These are phyloP conservation scores for Apotomis betuletana DNA, from an alignment of 2,888 invertebrate genomes.

Conservation along the genomic window DNA sequence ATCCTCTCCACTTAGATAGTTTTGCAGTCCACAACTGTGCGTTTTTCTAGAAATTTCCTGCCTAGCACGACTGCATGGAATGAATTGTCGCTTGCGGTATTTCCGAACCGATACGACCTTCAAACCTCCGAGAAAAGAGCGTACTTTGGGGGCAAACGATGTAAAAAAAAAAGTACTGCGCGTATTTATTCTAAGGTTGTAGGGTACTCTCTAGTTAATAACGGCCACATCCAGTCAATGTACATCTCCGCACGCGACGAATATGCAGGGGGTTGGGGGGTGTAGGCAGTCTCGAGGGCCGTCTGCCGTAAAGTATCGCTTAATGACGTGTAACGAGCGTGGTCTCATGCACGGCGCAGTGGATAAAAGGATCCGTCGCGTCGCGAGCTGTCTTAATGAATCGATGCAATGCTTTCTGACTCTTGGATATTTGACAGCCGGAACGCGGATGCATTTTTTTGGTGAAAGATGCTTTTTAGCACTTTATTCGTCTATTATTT, in stretches of 20 bases:
- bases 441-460: background rate
- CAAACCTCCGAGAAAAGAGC: too few relatives aligned
- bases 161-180: background rate
- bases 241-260: constrained; percentile 54
- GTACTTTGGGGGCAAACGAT: too few relatives aligned
- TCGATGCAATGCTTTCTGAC: constrained; percentile 30
- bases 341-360: constrained; percentile 55
- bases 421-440: constrained; percentile 18
- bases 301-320: constrained; percentile 83
- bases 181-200: background rate
- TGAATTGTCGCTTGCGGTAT: too few relatives aligned
- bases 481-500: background rate
- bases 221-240: constrained; percentile 56
- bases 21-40: too few relatives aligned
- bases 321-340: constrained; percentile 83
- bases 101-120: too few relatives aligned
- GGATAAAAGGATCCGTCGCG: constrained; percentile 37
- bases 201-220: background rate
- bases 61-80: too few relatives aligned
- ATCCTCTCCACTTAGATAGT: too few relatives aligned
- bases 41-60: too few relatives aligned
- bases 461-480: background rate
- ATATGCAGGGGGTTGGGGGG: constrained; percentile 55
- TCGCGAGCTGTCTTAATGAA: constrained; percentile 17
- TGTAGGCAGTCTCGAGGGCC: constrained; percentile 80